Conservation (phyloP, 2,797 vertebrate species). For the Tokudaia tokunoshimensis region DNA sequence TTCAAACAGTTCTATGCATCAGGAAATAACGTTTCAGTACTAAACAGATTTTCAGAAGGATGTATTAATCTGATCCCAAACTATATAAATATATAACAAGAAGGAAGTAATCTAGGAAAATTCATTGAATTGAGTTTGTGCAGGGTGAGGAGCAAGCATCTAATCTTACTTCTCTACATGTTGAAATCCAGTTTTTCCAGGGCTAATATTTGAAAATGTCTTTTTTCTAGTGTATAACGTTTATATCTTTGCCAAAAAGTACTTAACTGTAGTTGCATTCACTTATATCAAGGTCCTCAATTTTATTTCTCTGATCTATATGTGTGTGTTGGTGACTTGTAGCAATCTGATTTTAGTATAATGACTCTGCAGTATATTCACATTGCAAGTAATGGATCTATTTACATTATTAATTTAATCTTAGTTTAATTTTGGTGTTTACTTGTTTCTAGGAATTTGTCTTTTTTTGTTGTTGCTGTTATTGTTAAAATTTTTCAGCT, state of each 20-base stretch:
- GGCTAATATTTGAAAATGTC: background rate
- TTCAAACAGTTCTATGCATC: too few species aligned
- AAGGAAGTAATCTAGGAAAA: background rate
- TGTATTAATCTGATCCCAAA: background rate
- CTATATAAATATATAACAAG: background rate
- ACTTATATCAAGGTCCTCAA: background rate
- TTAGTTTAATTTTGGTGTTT: background rate
- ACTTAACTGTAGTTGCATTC: background rate
- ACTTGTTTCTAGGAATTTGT: background rate
- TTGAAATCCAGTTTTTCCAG: background rate
- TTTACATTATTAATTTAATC: background rate
- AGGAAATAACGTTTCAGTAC: background rate
- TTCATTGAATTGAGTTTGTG: background rate
- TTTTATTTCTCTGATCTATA: background rate
- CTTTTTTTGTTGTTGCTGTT: too few species aligned
- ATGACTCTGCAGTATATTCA: background rate
- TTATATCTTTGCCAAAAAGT: background rate
- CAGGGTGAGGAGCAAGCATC: background rate
- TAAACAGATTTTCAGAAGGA: background rate
- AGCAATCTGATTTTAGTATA: background rate
- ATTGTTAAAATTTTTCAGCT: too few species aligned
- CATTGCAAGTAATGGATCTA: background rate
- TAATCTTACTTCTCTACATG: background rate
- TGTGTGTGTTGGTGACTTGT: background rate
- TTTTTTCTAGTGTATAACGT: background rate